phyloP scores from a whole-genome alignment of 1,140 invertebrate species.

The Trichonephila inaurata region DNA sequence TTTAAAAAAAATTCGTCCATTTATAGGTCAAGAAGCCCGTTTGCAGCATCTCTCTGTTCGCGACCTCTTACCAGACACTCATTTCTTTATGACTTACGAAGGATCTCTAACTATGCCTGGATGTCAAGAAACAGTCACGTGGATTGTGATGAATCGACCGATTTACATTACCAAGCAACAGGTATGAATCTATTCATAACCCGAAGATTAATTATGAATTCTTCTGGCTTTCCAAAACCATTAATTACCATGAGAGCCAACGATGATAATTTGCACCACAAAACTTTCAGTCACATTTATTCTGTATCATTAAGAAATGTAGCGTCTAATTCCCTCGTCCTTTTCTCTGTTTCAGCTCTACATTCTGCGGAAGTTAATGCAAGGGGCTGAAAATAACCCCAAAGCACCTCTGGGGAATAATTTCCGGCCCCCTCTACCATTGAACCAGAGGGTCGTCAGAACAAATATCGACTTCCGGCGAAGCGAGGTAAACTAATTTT shows the following conservation, averaged over 20 bases:
- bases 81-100: conserved; percentile 97
- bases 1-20: not conserved
- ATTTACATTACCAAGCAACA: conserved; percentile 97
- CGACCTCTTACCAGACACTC: conserved; percentile 91
- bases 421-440: conserved; percentile 92
- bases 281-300: conserved; percentile 4
- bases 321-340: conserved; percentile 1
- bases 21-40: conserved; percentile 63
- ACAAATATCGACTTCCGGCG: conserved; percentile 97
- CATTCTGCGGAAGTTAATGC: conserved; percentile 90
- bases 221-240: not conserved
- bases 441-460: conserved; percentile 93
- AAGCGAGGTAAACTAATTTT: conserved; percentile 84
- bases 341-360: conserved; percentile 85
- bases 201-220: conserved; percentile 19
- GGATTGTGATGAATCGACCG: conserved; percentile 97
- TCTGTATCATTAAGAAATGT: conserved; percentile 23
- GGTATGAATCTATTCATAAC: conserved; percentile 83
- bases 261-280: conserved; percentile 11
- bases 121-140: conserved; percentile 86
- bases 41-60: conserved; percentile 84
- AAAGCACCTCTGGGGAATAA: conserved; percentile 96
- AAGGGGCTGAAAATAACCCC: conserved; percentile 90
- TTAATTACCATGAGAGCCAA: not conserved
- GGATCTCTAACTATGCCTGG: conserved; percentile 95